phyloP scores from a whole-genome alignment of 2,888 invertebrate species.

The Dione juno region DNA sequence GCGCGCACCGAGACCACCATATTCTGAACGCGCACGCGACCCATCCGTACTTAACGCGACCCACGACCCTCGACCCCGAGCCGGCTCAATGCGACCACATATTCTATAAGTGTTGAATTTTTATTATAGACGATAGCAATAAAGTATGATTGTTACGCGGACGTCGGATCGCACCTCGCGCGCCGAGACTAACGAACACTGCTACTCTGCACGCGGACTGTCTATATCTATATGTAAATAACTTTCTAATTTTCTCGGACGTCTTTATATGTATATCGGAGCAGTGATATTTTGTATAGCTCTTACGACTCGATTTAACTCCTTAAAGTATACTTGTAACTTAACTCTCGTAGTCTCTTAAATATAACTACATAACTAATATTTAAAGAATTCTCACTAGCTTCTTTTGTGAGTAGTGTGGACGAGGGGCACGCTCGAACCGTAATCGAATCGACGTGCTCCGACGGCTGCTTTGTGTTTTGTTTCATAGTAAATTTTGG shows the following conservation, averaged over 20 bases:
- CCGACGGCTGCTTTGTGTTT: conserved; percentile 67
- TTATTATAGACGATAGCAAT: conserved; percentile 71
- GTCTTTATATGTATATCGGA: conserved; percentile 71
- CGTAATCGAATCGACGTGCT: conserved; percentile 49
- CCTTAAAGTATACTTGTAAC: conserved; percentile 46
- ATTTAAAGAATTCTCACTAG: conserved; percentile 43
- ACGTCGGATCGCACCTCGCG: conserved; percentile 62
- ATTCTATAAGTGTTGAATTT: conserved; percentile 71
- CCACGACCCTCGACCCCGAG: conserved; percentile 35
- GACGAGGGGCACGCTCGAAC: conserved; percentile 42
- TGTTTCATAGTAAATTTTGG: conserved; percentile 82
- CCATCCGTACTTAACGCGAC: conserved; percentile 47
- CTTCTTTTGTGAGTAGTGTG: conserved; percentile 51
- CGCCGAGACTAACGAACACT: conserved; percentile 57
- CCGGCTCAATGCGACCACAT: conserved; percentile 41
- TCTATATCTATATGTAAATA: conserved; percentile 66
- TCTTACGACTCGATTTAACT: conserved; percentile 57
- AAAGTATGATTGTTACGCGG: conserved; percentile 55
- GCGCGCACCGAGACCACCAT: conserved; percentile 74
- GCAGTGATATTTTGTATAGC: conserved; percentile 80
- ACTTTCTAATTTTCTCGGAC: conserved; percentile 58
- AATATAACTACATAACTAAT: conserved; percentile 42
- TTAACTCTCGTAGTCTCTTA: conserved; percentile 42
- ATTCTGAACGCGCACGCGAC: conserved; percentile 59
- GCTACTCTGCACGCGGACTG: conserved; percentile 61